Base-by-base conservation (phyloP, 2,888 invertebrate genomes). In the Acrobasis consociella region DNA sequence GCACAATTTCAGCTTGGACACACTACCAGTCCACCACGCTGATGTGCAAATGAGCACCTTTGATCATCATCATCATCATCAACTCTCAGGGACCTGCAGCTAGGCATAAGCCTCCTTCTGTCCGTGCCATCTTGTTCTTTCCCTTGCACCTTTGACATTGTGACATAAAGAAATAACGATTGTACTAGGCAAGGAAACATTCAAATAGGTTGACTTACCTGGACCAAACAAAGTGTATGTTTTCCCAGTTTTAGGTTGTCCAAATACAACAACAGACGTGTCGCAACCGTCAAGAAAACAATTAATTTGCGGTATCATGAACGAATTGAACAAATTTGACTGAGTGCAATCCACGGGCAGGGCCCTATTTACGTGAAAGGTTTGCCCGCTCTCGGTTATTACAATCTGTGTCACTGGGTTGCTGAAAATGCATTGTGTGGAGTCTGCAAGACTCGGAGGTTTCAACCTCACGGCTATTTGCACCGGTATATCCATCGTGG, bases 191-290 rank as follows among this genome's bases (percentile, higher is more conserved):
- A 31, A 31, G 7, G 7, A 31, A 31, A 31, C 31, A 31, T 5
- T 31, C 5, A 46, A 67, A 63, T 51, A 11, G 39, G 31, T 52
- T 49, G 39, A 38, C 52, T 94, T 91, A 72, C 95, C 95, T 72
- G 95, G 94, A 0, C 96, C 96, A 85, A 95, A 94, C 42, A 96
- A 83, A 0, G 96, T 95, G 75, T 96, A 96, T 2, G 95, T 95
- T 86, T 96, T 96, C 15, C 96, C 96, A 60, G 95, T 94, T 46
- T 91, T 93, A 10, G 89, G 86, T 78, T 96, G 95, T 0, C 96
- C 96, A 75, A 95, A 94, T 37, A 95, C 94, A 10, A 96, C 95
- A 50, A 96, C 93, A 1, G 95, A 96, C n/a, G 95, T 95, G 86
- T 96, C 96, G 77, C 95, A 95, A 17, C 96, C 96, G 84, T 96